phyloP scores from a whole-genome alignment of 30 jellyfish, hydroid and myxozoan species.

The Cassiopea xamachana region DNA sequence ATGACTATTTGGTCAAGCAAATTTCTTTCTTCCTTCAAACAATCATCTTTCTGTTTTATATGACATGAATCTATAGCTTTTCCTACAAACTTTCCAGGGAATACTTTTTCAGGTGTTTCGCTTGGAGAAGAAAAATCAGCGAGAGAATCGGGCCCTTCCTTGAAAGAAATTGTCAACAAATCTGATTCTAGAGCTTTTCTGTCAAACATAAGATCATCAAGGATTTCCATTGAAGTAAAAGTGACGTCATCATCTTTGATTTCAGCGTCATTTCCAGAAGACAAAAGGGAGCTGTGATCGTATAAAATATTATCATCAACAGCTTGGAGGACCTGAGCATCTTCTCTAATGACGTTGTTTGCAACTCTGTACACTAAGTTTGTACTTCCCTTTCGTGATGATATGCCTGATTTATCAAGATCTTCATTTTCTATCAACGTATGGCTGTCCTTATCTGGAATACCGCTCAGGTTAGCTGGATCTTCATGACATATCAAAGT shows the following conservation, averaged over 20 bases:
- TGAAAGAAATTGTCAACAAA: background rate
- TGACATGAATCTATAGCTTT: background rate
- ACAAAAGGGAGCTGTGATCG: background rate
- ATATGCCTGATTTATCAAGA: background rate
- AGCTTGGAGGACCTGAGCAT: background rate
- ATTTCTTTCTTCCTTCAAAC: background rate
- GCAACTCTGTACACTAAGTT: background rate
- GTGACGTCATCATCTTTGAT: background rate
- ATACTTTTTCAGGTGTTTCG: background rate
- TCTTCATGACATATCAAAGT: background rate
- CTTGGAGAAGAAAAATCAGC: background rate
- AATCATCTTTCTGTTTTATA: background rate
- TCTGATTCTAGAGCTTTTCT: background rate
- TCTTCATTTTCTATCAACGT: background rate
- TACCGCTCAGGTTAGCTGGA: background rate
- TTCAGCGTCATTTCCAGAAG: background rate
- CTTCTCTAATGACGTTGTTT: background rate
- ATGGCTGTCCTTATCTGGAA: background rate
- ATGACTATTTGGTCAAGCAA: background rate
- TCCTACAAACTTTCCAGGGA: background rate
- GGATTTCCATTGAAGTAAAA: conserved; percentile 7
- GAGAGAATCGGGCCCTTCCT: background rate
- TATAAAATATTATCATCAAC: background rate
- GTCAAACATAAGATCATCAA: conserved; percentile 22
- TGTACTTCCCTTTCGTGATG: background rate